Evolutionary conservation across 2,113 vertebrate species (phyloP), one percentile per base, ranked within the genome.

Genomic region (Alligator mississippiensis): DNA sequence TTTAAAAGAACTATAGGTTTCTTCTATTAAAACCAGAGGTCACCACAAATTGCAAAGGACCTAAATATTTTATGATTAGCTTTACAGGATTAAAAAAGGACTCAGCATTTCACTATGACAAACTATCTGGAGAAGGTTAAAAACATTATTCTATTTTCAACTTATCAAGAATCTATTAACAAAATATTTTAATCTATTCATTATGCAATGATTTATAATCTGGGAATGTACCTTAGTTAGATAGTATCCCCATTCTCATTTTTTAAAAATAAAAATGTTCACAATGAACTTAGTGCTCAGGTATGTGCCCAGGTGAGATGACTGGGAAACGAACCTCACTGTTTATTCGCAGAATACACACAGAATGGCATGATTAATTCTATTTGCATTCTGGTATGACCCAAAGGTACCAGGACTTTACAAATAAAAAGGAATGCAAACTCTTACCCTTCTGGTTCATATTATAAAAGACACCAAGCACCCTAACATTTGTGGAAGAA

Each of bases 321-420:
- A 24, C 27, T 24, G 38, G 82, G 21, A 28, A 84, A 6, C 24
- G 21, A 60, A 30, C 17, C 28, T 7, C 57, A 62, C 6, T 34
- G 80, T 22, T 60, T 75, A 28, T 11, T 38, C 61, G n/a, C 2
- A 8, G 63, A 90, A 27, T 10, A 5, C 0, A 1, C 0, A 0
- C 4, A 74, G 70, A 68, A n/a, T n/a, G n/a, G 15, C 64, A 30
- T 68, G 57, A 5, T 54, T 77, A n/a, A 34, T 88, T 14, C 58
- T 47, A 54, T 4, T 27, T 3, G 19, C 54, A 11, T 64, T 70
- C 75, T 77, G 14, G 4, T 68, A 38, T 14, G 25, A 85, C 19
- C 34, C 70, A 47, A 77, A 8, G 11, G 5, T 81, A 14, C 14
- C 54, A 80, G 47, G 11, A 9, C 0, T 82, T 74, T 15, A 9